Percentiles rank a stretch among this genome's conserved stretches.
Conservation (phyloP, 2,113 vertebrate species). For the Syngnathus scovelli region DNA sequence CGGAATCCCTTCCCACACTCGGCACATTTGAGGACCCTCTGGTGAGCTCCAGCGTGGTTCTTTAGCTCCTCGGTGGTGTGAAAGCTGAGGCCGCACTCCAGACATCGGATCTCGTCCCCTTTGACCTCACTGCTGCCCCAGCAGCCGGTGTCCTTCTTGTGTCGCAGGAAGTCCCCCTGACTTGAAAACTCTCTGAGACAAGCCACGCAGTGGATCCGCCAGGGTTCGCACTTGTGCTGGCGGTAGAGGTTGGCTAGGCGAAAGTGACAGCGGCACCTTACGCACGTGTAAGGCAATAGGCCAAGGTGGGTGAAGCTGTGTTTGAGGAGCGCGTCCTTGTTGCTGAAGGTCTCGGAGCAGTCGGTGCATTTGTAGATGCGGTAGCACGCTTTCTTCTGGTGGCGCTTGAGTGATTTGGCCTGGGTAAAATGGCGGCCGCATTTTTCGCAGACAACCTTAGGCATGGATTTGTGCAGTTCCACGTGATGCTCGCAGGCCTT, state of each 20-base stretch:
- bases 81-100: constrained; percentile 81
- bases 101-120: constrained; percentile 70
- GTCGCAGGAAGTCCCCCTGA: constrained; percentile 65
- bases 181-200: constrained; percentile 68
- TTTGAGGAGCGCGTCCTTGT: constrained; percentile 66
- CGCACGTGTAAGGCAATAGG: constrained; percentile 78
- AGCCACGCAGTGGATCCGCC: constrained; percentile 67
- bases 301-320: constrained; percentile 74
- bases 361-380: constrained; percentile 48
- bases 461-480: constrained; percentile 53
- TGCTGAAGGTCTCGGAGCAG: constrained; percentile 53
- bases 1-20: constrained; percentile 87
- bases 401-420: constrained; percentile 48
- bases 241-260: constrained; percentile 66
- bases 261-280: constrained; percentile 68
- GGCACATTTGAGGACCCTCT: constrained; percentile 80
- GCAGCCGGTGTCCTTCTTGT: constrained; percentile 74
- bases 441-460: constrained; percentile 37
- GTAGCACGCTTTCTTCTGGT: constrained; percentile 45
- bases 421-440: constrained; percentile 47
- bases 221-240: constrained; percentile 64
- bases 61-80: constrained; percentile 76
- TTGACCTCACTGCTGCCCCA: constrained; percentile 68
- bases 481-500: constrained; percentile 57
- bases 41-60: constrained; percentile 82